A percentile compares a stretch with the other conserved stretches of the same genome.
phyloP scores from a whole-genome alignment of 1,140 invertebrate species.

The Onthophagus taurus region DNA sequence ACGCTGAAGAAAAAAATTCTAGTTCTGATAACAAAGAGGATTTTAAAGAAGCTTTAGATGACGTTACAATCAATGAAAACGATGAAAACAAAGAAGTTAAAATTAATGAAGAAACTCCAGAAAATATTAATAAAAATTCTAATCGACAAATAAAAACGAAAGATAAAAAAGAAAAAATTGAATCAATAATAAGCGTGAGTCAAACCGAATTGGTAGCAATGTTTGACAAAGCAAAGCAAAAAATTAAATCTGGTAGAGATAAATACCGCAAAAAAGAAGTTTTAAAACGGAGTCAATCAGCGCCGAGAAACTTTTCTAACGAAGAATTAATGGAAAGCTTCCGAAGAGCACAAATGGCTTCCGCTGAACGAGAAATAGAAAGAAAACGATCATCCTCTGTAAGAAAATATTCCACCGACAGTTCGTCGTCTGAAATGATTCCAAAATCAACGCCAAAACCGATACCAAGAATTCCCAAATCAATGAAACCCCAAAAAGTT shows the following conservation, averaged over 20 bases:
- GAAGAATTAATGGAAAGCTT: constrained; percentile 44
- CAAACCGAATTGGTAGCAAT: constrained; percentile 26
- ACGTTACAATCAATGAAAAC: no score
- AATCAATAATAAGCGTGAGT: constrained; percentile 24
- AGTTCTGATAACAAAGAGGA: neutral
- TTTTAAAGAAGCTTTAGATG: neutral
- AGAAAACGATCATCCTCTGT: neutral
- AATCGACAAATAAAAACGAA: constrained; percentile 3
- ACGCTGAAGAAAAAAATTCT: neutral
- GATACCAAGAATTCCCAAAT: neutral
- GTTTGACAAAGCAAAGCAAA: constrained; percentile 29
- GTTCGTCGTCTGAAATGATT: constrained; percentile 1
- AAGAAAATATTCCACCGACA: constrained; percentile 21
- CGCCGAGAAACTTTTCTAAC: constrained; percentile 39
- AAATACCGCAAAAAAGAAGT: constrained; percentile 26
- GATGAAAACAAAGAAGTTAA: neutral
- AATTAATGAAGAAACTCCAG: neutral
- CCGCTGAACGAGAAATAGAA: constrained; percentile 23
- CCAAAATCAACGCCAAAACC: constrained; percentile 1
- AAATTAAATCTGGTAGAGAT: constrained; percentile 22
- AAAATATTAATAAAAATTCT: neutral
- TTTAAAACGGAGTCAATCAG: constrained; percentile 39
- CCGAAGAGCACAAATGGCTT: constrained; percentile 33
- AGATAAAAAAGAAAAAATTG: constrained; percentile 12
- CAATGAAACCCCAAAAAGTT: constrained; percentile 12